These are phyloP conservation scores for Lepidothrix coronata DNA, from an alignment of 2,113 vertebrate species.

Conservation along the genomic window DNA sequence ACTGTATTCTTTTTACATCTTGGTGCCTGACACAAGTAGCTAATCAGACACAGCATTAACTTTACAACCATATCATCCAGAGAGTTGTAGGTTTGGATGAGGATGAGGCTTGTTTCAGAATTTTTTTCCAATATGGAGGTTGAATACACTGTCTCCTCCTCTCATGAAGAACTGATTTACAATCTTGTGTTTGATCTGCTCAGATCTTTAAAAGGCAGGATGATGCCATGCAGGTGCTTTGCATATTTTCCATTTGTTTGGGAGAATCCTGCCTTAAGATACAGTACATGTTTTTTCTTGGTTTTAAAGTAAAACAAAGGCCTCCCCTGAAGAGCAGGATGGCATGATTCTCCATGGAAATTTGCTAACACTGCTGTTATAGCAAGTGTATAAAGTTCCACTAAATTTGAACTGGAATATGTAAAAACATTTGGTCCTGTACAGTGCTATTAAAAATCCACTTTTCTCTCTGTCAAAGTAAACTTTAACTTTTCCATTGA, in stretches of 20 bases:
- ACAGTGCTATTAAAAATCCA: neutral
- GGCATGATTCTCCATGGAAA: neutral
- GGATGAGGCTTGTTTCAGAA: fast-evolving
- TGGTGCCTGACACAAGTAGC: neutral
- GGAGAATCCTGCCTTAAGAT: neutral
- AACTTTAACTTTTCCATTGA: neutral
- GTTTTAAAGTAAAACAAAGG: neutral
- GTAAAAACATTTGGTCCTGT: neutral
- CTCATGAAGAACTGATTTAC: neutral
- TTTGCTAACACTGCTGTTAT: fast-evolving
- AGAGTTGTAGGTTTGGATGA: neutral
- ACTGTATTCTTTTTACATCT: neutral
- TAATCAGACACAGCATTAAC: neutral
- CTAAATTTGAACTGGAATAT: neutral
- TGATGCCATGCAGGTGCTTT: neutral
- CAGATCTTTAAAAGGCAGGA: neutral
- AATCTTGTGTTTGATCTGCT: neutral
- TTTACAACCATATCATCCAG: neutral
- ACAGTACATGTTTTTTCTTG: neutral
- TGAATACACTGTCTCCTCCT: neutral
- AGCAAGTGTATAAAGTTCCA: fast-evolving
- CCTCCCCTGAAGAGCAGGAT: neutral
- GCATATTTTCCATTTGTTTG: neutral
- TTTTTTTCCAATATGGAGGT: neutral
- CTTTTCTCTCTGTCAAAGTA: neutral